Conservation (phyloP, 2,113 vertebrate species). For the Ochotona princeps region DNA sequence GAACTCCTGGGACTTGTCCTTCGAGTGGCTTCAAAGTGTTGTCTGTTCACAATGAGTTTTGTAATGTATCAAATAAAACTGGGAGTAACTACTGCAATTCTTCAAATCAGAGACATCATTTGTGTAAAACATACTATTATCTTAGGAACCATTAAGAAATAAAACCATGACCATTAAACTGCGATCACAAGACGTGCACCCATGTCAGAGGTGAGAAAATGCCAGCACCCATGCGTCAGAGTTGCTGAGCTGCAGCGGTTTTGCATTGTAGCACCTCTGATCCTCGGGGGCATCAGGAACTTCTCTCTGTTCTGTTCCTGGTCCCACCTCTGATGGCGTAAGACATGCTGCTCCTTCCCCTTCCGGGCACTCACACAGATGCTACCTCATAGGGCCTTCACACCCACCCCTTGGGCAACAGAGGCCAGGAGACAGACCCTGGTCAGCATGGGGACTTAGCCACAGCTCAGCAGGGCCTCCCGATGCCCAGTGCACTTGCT, state of each 20-base stretch:
- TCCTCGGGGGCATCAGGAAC: background rate
- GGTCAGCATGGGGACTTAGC: background rate
- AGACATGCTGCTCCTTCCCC: background rate
- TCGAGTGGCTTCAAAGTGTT: background rate
- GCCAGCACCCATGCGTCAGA: background rate
- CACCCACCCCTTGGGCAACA: background rate
- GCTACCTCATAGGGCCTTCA: background rate
- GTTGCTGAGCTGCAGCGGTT: background rate
- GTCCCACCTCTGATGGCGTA: background rate
- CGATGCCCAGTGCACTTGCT: no score
- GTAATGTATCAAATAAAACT: background rate
- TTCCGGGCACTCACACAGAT: background rate
- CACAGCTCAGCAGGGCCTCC: background rate
- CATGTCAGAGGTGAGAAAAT: background rate
- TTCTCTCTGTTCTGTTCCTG: background rate
- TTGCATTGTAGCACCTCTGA: background rate
- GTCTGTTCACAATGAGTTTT: background rate
- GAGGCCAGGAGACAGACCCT: background rate
- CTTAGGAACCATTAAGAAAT: background rate
- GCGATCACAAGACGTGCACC: background rate
- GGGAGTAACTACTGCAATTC: background rate
- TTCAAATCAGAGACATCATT: background rate
- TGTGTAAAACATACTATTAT: background rate
- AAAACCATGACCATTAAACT: background rate
- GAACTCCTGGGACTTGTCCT: rapidly evolving